Percentiles rank a stretch among this genome's conserved stretches.
Evolutionary conservation across 1,140 invertebrate genomes (phyloP).

Genomic region (Drosophila pruinosa): DNA sequence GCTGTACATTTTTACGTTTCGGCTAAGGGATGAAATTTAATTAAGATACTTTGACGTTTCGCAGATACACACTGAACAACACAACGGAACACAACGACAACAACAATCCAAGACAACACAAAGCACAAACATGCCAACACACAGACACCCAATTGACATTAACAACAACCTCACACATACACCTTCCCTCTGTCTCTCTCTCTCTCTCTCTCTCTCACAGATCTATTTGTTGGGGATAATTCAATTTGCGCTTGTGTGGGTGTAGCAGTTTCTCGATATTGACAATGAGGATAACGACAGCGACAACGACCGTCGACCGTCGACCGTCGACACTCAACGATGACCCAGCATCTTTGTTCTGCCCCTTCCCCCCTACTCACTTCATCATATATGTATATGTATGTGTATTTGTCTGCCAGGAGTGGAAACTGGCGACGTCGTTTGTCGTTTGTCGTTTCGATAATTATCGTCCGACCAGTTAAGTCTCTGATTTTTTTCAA

Average conservation of each 20-base stretch:
- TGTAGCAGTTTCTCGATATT: constrained; percentile 65
- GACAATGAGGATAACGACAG: constrained; percentile 56
- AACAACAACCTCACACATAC: constrained; percentile 30
- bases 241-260: constrained; percentile 63
- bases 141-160: constrained; percentile 41
- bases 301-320: constrained; percentile 58
- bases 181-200: background rate
- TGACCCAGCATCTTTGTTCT: constrained; percentile 37
- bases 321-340: constrained; percentile 37
- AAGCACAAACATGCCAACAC: constrained; percentile 35
- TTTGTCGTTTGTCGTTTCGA: constrained; percentile 65
- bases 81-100: background rate
- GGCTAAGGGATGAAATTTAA: constrained; percentile 80
- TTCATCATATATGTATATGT: background rate
- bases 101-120: constrained; percentile 35
- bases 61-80: constrained; percentile 65
- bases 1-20: constrained; percentile 79
- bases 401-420: background rate
- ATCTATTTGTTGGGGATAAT: constrained; percentile 68
- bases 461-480: constrained; percentile 59
- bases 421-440: constrained; percentile 14
- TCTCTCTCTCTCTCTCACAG: background rate
- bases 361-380: background rate
- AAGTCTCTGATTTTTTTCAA: constrained; percentile 39
- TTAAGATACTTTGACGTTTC: constrained; percentile 80